Percentiles rank a stretch among this genome's conserved stretches.
phyloP scores from a whole-genome alignment of 2,888 invertebrate species.

The Oscheius onirici region DNA sequence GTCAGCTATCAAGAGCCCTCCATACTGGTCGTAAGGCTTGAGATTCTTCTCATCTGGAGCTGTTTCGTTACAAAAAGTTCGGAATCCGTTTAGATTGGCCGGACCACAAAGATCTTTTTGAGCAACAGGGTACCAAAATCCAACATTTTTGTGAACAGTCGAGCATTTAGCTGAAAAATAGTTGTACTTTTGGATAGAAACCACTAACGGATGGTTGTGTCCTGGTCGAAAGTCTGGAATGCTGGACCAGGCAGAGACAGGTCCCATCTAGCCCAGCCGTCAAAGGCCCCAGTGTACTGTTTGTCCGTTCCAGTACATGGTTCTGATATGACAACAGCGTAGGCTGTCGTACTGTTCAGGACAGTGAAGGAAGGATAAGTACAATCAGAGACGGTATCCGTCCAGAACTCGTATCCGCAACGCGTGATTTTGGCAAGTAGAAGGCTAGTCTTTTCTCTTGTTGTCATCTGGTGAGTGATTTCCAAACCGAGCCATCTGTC shows the following conservation, averaged over 20 bases:
- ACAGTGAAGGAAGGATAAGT: slow-evolving; percentile 37
- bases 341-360: slow-evolving; percentile 9
- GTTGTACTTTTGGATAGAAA: background rate
- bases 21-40: too few species aligned
- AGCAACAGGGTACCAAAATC: slow-evolving; percentile 56
- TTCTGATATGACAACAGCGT: slow-evolving; percentile 13
- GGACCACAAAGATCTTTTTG: slow-evolving; percentile 44
- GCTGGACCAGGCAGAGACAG: slow-evolving; percentile 48
- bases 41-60: background rate
- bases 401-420: slow-evolving; percentile 43
- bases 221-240: slow-evolving; percentile 53
- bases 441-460: slow-evolving; percentile 41
- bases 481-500: slow-evolving; percentile 57
- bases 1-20: background rate
- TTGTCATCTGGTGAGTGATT: slow-evolving; percentile 50
- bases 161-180: background rate
- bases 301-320: slow-evolving; percentile 55
- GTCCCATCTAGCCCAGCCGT: slow-evolving; percentile 62
- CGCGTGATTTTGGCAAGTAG: slow-evolving; percentile 50
- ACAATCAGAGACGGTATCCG: slow-evolving; percentile 46
- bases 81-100: slow-evolving; percentile 57
- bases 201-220: slow-evolving; percentile 2
- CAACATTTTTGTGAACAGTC: slow-evolving; percentile 48
- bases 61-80: background rate
- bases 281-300: slow-evolving; percentile 41